Percentiles rank a stretch among this genome's conserved stretches.
phyloP scores from a whole-genome alignment of 2,797 vertebrate species.

The Nyctalus aviator region DNA sequence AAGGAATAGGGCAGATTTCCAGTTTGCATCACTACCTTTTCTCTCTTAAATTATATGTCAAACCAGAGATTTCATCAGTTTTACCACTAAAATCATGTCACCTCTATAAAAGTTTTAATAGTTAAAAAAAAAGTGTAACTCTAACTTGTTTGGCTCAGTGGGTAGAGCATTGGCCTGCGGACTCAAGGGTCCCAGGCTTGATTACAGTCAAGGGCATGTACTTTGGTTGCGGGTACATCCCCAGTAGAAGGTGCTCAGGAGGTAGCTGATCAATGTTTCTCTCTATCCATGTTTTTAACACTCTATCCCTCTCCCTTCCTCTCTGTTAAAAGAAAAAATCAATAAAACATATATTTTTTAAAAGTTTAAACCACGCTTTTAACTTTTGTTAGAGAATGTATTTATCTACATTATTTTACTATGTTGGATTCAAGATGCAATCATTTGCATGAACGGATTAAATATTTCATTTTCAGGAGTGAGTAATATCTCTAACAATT shows the following conservation, averaged over 20 bases:
- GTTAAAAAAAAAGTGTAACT: background rate
- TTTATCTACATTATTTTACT: slow-evolving; percentile 38
- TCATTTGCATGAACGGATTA: background rate
- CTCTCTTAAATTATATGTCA: background rate
- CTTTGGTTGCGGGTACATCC: too few relatives aligned
- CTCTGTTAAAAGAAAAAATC: too few relatives aligned
- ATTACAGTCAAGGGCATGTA: too few relatives aligned
- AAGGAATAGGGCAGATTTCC: background rate
- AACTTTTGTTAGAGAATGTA: background rate
- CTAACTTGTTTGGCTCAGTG: too few relatives aligned
- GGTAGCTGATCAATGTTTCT: too few relatives aligned
- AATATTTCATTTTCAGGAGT: slow-evolving; percentile 46
- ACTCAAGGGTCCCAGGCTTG: too few relatives aligned
- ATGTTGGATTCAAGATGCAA: background rate
- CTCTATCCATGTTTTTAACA: too few relatives aligned
- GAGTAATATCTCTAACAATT: background rate
- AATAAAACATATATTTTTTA: too few relatives aligned
- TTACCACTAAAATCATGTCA: background rate
- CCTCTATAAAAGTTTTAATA: background rate
- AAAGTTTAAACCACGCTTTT: background rate
- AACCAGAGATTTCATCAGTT: background rate
- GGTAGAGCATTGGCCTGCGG: too few relatives aligned
- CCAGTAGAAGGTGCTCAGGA: too few relatives aligned
- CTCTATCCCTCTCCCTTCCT: too few relatives aligned
- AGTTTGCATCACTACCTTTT: background rate